Percentiles rank a stretch among this genome's conserved stretches.
phyloP scores from a whole-genome alignment of 1,140 invertebrate species.

The Drosophila busckii region DNA sequence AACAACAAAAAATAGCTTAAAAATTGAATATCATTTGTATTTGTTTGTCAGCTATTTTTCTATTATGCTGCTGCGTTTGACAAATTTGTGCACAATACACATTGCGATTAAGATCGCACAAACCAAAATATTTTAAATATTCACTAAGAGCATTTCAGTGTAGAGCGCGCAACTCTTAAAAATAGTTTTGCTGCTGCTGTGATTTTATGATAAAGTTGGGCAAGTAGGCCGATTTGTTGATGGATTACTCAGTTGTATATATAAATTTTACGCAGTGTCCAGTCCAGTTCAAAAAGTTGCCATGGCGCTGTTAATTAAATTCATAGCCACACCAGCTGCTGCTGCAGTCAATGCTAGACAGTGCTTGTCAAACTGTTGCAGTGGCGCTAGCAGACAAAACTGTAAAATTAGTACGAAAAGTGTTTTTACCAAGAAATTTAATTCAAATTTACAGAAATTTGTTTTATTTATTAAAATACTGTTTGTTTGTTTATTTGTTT shows the following conservation, averaged over 20 bases:
- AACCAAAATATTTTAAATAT: constrained; percentile 45
- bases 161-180: constrained; percentile 42
- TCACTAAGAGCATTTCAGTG: constrained; percentile 55
- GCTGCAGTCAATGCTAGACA: background rate
- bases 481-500: no score
- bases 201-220: constrained; percentile 23
- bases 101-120: constrained; percentile 59
- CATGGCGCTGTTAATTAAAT: constrained; percentile 20
- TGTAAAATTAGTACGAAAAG: no score
- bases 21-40: constrained; percentile 51
- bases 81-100: constrained; percentile 49
- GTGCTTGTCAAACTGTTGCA: background rate
- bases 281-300: constrained; percentile 19
- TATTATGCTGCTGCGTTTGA: constrained; percentile 38
- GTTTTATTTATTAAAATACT: background rate
- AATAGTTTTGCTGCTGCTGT: constrained; percentile 47
- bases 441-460: background rate
- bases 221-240: constrained; percentile 48
- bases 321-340: constrained; percentile 12
- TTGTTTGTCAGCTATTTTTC: constrained; percentile 32
- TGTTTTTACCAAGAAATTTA: background rate
- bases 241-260: constrained; percentile 64
- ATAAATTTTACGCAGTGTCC: constrained; percentile 45
- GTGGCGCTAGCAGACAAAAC: constrained; percentile 1
- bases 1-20: constrained; percentile 16